Evolutionary conservation across 2,888 invertebrate species (phyloP).

Genomic region (Leucania comma): DNA sequence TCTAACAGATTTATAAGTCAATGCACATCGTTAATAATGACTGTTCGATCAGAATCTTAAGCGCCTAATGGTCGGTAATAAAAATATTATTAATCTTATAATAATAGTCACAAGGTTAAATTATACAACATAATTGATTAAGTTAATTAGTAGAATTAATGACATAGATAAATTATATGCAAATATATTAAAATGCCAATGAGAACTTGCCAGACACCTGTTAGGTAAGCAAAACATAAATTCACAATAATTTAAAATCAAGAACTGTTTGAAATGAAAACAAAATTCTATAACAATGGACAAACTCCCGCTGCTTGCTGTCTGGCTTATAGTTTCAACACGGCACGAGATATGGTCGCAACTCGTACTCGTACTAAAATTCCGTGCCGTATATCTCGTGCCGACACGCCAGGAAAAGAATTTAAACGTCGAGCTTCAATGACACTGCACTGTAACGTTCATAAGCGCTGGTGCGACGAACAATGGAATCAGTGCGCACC

Average conservation of each 20-base stretch:
- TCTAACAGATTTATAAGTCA: neutral
- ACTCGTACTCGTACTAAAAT: too few relatives aligned
- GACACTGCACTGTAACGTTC: slow-evolving; percentile 21
- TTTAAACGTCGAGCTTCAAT: slow-evolving; percentile 33
- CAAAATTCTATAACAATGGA: neutral
- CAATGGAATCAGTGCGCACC: slow-evolving; percentile 39
- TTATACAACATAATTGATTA: neutral
- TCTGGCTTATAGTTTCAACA: neutral
- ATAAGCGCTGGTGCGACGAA: slow-evolving; percentile 25
- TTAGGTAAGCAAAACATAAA: neutral
- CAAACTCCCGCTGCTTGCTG: neutral
- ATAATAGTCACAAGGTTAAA: slow-evolving; percentile 1
- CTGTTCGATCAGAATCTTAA: neutral
- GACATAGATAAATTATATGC: neutral
- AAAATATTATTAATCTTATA: neutral
- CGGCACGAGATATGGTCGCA: too few relatives aligned
- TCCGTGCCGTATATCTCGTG: slow-evolving; percentile 18
- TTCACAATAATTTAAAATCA: neutral
- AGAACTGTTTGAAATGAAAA: neutral
- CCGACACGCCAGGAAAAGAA: slow-evolving; percentile 14
- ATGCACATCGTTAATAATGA: neutral
- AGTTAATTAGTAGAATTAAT: slow-evolving; percentile 3
- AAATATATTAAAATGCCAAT: slow-evolving; percentile 16
- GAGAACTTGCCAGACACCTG: neutral
- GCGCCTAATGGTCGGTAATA: neutral